Evolutionary conservation across 2,797 vertebrate species (phyloP).

Genomic region (Thaleichthys pacificus): DNA sequence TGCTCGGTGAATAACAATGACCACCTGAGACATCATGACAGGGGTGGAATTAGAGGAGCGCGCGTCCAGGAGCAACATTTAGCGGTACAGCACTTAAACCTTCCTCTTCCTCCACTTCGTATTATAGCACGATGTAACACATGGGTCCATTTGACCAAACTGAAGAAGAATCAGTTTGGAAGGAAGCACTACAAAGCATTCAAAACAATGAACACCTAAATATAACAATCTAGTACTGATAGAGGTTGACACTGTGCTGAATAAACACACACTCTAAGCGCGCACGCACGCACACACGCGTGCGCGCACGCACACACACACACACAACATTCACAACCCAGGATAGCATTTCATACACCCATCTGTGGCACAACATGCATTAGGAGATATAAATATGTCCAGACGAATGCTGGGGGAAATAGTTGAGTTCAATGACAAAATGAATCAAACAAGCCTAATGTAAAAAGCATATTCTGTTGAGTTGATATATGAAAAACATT

Average conservation of each 20-base stretch:
- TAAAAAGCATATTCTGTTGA: not conserved
- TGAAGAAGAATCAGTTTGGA: slow-evolving; percentile 6
- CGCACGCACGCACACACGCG: not conserved
- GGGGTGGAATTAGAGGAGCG: slow-evolving; percentile 13
- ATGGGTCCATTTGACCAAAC: slow-evolving; percentile 26
- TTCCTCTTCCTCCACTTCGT: not conserved
- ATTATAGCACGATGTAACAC: slow-evolving; percentile 16
- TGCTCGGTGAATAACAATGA: slow-evolving; percentile 46
- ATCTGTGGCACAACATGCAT: slow-evolving; percentile 8
- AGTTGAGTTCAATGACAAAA: not conserved
- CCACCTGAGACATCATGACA: slow-evolving; percentile 30
- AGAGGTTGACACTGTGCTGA: slow-evolving; percentile 1
- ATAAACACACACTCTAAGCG: slow-evolving; percentile 10
- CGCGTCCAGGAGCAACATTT: not conserved
- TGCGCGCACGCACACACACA: slow-evolving; percentile 14
- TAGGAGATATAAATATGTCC: not conserved
- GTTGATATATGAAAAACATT: not conserved
- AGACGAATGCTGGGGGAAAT: not conserved
- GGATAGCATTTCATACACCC: not conserved
- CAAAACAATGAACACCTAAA: slow-evolving; percentile 17
- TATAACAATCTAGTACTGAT: not conserved
- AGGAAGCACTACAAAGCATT: slow-evolving; percentile 42
- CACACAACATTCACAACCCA: not conserved
- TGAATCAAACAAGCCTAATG: not conserved
- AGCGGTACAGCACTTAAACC: slow-evolving; percentile 38